phyloP scores from a whole-genome alignment of 92 coral and sea anemone genomes.

The Epizoanthus illoricatus region DNA sequence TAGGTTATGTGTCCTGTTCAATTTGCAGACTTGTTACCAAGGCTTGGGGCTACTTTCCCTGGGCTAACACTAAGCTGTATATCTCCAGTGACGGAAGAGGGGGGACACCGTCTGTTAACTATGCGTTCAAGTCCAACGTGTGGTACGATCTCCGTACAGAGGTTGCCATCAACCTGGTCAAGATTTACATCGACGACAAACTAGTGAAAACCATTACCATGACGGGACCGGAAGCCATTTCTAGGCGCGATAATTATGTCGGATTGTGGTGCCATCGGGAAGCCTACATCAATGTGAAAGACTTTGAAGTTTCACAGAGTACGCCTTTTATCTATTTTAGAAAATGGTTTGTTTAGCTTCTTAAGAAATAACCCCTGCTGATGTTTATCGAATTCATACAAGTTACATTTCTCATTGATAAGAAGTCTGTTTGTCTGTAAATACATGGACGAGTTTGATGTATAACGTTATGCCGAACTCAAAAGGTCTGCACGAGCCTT shows the following conservation, averaged over 20 bases:
- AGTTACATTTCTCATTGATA: too few relatives aligned
- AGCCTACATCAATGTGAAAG: conserved; percentile 33
- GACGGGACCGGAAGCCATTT: conserved; percentile 49
- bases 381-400: too few relatives aligned
- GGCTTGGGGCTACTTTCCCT: conserved; percentile 56
- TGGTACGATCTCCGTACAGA: conserved; percentile 53
- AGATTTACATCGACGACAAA: conserved; percentile 48
- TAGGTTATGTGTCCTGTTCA: too few relatives aligned
- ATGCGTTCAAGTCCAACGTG: conserved; percentile 19
- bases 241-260: conserved; percentile 55
- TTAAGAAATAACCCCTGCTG: too few relatives aligned
- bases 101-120: conserved; percentile 29
- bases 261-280: conserved; percentile 61
- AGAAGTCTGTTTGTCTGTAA: too few relatives aligned
- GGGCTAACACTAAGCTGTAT: background rate
- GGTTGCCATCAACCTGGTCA: conserved; percentile 44
- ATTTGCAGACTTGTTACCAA: conserved; percentile 48
- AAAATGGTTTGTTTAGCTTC: too few relatives aligned
- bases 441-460: too few relatives aligned
- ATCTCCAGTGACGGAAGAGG: conserved; percentile 42
- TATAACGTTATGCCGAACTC: too few relatives aligned
- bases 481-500: too few relatives aligned
- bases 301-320: conserved; percentile 45
- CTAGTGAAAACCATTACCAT: conserved; percentile 45
- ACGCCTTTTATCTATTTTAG: background rate